A percentile compares a stretch with the other conserved stretches of the same genome.
Conservation (phyloP, 2,113 vertebrate genomes). For the Malurus elegans region DNA sequence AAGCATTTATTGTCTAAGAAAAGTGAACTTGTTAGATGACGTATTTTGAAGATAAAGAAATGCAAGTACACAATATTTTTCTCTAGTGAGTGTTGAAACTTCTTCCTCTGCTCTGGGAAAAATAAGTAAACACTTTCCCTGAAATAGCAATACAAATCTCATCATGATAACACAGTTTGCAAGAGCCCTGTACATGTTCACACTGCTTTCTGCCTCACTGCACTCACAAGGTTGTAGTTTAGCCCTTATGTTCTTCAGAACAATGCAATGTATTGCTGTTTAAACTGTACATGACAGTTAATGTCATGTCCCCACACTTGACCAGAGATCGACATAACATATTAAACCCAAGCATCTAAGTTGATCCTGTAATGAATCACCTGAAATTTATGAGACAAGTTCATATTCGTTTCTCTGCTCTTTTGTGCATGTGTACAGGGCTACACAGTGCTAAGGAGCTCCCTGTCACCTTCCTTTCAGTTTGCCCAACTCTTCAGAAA, state of each 20-base stretch:
- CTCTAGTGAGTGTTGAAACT: neutral
- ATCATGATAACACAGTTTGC: neutral
- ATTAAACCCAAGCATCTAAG: neutral
- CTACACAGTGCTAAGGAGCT: neutral
- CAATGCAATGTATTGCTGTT: neutral
- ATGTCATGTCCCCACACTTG: neutral
- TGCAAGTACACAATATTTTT: neutral
- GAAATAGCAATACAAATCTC: neutral
- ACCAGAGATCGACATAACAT: neutral
- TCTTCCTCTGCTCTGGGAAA: neutral
- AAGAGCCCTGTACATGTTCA: neutral
- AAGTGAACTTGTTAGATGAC: neutral
- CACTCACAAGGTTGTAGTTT: neutral
- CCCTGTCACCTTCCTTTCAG: neutral
- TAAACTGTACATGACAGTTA: neutral
- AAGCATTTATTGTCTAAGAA: neutral
- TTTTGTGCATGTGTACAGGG: neutral
- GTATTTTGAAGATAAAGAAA: neutral
- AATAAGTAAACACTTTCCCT: neutral
- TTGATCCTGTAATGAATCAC: neutral
- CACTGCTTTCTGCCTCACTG: neutral
- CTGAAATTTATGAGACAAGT: neutral
- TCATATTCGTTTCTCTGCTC: neutral
- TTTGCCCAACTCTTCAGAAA: neutral
- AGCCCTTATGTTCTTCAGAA: neutral